A percentile compares a stretch with the other conserved stretches of the same genome.
Conservation (phyloP, 2,113 vertebrate genomes). For the Ailurus styani region DNA sequence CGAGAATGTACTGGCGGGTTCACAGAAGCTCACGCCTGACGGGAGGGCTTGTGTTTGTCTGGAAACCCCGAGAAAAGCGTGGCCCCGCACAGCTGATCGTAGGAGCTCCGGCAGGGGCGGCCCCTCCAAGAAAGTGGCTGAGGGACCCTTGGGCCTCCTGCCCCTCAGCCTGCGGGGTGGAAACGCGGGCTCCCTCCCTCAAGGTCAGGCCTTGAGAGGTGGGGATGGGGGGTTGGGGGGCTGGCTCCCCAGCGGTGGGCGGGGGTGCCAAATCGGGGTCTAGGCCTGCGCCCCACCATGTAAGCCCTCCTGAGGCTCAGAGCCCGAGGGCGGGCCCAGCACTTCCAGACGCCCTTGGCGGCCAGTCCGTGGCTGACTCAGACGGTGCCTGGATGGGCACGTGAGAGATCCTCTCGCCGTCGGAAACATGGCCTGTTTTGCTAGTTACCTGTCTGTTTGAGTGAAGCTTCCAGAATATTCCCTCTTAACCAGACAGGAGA, state of each 20-base stretch:
- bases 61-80: neutral
- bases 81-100: neutral
- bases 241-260: neutral
- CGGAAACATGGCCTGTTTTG: neutral
- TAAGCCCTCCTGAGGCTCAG: too few relatives aligned
- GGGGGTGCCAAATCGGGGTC: neutral
- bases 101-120: neutral
- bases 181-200: neutral
- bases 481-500: neutral
- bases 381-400: neutral
- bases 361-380: neutral
- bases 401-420: rapidly evolving
- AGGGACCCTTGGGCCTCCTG: neutral
- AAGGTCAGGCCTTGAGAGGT: neutral
- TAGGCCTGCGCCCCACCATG: neutral
- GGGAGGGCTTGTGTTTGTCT: neutral
- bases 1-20: neutral
- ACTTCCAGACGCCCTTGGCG: neutral
- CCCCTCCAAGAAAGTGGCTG: neutral
- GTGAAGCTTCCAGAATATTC: neutral
- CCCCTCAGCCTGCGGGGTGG: rapidly evolving
- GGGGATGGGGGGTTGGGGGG: neutral
- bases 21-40: neutral
- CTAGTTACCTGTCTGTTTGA: too few relatives aligned
- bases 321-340: too few relatives aligned